Evolutionary conservation across 1,140 invertebrate species (phyloP), one percentile per base, ranked within the genome.

Genomic region (Drosophila setifemur): DNA sequence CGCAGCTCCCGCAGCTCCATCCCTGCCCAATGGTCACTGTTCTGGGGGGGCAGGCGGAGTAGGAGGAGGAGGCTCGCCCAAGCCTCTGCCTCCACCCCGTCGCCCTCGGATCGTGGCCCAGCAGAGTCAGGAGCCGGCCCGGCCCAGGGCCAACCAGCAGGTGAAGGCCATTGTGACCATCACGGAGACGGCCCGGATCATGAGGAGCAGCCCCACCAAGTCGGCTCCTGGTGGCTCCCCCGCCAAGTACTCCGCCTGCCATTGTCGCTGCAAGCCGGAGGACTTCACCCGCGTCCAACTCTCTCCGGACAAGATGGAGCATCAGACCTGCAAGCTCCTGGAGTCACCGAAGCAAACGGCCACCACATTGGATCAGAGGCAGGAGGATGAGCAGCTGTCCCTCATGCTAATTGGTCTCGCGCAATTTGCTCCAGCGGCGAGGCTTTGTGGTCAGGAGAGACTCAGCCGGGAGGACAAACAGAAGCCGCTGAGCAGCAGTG

Each of bases 351-450:
- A 87, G 31, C 75, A 90, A 29, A 61, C 39, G 1, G 19, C 47
- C 23, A 35, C 25, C 12, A 64, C 42, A 18, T 55, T 83, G 70
- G 49, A 64, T 57, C 58, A 52, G 49, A 45, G 23, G 9, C 74
- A 78, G 53, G 78, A 92, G 37, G 91, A 92, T 82, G 93, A 94
- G 43, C 92, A 92, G 90, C 91, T 93, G 76, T 94, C 91, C 68
- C 92, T 93, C 64, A 93, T 94, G 91, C 83, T 94, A 19, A 93
- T 94, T 89, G 93, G 93, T 8, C 77, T 94, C 44, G 92, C 92
- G n/a, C 93, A 93, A 37, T 92, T 93, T 6, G 93, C 93, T 69
- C 93, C 92, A 72, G 93, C 92, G 66, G 93, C 92, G 64, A 93
- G 92, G 90, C 90, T 93, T 64, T 93, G 93, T 90, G 93, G 92